Base-by-base conservation (phyloP, 2,113 vertebrate species). In the Pangasianodon gigas region DNA sequence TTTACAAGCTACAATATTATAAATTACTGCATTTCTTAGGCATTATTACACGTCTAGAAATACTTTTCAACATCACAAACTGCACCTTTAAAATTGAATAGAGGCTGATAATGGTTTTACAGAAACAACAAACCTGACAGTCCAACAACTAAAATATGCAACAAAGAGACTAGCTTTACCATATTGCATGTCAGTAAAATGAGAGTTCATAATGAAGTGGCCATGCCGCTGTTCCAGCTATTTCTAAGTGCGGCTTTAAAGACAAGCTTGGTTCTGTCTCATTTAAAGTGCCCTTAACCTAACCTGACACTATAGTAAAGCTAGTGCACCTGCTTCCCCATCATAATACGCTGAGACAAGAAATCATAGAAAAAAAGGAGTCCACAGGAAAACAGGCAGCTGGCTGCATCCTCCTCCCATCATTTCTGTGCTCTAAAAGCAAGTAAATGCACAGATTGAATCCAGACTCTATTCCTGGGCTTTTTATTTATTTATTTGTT, bases 321-420 rank as follows among this genome's bases (percentile, higher is more conserved):
- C 56, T 26, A 32, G 46, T 48, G 52, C 52, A 77, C 69, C 54
- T 89, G 82, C 67, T 18, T 37, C 67, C 4, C 29, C 37, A n/a
- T 32, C 32, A 74, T 26, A 89, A 85, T 60, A 48, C 51, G 52
- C 37, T 84, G 69, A 85, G 52, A 89, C 6, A 75, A 88, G 48
- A 56, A 60, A 84, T 48, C 52, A 29, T 21, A 26, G 52, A 48
- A 48, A 24, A 67, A 16, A 88, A 51, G 0, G 37, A 74, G 54
- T 75, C 37, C 54, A 32, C 19, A 75, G 41, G 41, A 77, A 54
- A 89, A n/a, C 8, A 89, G 41, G 85, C 29, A 89, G 29, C 82
- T 51, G 26, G 67, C 88, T 32, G 41, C 41, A 56, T 84, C 24
- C 14, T 74, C 18, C 67, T 74, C 62, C 10, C 87, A 74, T 52